Evolutionary conservation across 2,888 invertebrate genomes (phyloP), one percentile per base, ranked within the genome.

Genomic region (Timema cristinae): DNA sequence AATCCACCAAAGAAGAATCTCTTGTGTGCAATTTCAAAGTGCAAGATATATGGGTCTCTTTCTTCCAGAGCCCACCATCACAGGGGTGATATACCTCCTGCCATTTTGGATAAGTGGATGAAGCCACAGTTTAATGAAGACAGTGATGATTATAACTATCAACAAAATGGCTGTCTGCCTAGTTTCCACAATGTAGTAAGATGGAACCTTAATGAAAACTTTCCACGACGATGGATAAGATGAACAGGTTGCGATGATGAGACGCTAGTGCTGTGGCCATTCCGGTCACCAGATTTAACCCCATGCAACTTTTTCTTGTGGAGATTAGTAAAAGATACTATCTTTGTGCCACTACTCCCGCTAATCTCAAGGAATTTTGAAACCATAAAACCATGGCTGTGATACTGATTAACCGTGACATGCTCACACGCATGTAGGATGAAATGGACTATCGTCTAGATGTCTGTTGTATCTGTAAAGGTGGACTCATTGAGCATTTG

Each of bases 381-480:
- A 32, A 63, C n/a, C 63, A 6, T 48, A 63, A 47, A 8, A 11
- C 11, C 1, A 48, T 48, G 48, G 15, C 63, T 63, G 32, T 5
- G 10, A 6, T 63, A 11, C 32, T 48, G 8, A n/a, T 32, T 48
- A 32, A 32, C 48, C 63, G 47, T 63, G 63, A 63, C 5, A 56
- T 63, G 16, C 63, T 63, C 5, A 1, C 47, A 47, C 63, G 32
- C 5, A 2, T n/a, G 6, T 2, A 48, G 61, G 63, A 8, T 47
- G 63, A 63, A 63, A 10, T 63, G 63, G 63, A 63, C 63, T 63
- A 63, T 13, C 6, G 63, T 47, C 48, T 63, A 63, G 63, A 63
- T 32, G 63, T 63, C 47, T 32, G 32, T 13, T 48, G 13, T 63
- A 13, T 32, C 8, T 47, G 8, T 32, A 16, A 16, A 13, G 15